A percentile compares a stretch with the other conserved stretches of the same genome.
Evolutionary conservation across 1,140 invertebrate species (phyloP).

Genomic region (Drosophila sproati): DNA sequence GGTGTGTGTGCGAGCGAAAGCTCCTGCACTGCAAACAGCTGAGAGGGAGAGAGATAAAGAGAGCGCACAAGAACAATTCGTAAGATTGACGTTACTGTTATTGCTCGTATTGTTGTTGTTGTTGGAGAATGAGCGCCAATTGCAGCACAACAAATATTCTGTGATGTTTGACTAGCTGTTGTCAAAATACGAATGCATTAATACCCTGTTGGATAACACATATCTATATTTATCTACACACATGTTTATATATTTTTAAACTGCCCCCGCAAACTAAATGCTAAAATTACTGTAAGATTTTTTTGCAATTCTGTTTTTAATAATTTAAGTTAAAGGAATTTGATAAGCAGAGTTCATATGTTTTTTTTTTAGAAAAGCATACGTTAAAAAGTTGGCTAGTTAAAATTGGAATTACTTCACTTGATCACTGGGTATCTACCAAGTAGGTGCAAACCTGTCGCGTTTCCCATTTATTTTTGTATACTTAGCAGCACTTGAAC

Average conservation of each 20-base stretch:
- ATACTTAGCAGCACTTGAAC: slow-evolving; percentile 18
- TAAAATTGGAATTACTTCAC: background rate
- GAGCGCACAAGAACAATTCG: slow-evolving; percentile 4
- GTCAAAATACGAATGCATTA: background rate
- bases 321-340: too few species aligned
- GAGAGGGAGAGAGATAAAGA: background rate
- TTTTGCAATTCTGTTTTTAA: too few species aligned
- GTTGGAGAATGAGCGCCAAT: slow-evolving; percentile 9
- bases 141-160: too few species aligned
- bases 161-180: too few species aligned
- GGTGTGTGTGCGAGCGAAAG: slow-evolving; percentile 1
- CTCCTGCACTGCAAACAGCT: slow-evolving; percentile 27
- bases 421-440: background rate
- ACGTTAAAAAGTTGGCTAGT: background rate
- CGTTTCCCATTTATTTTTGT: background rate
- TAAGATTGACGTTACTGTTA: slow-evolving; percentile 2
- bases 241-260: too few species aligned
- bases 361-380: too few species aligned
- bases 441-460: background rate
- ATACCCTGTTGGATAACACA: slow-evolving; percentile 10
- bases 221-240: too few species aligned
- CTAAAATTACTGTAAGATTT: too few species aligned
- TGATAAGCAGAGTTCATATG: too few species aligned
- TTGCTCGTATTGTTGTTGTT: background rate
- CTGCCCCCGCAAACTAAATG: too few species aligned